Percentiles rank a stretch among this genome's conserved stretches.
Conservation (phyloP, 2,113 vertebrate species). For the Paralichthys olivaceus region DNA sequence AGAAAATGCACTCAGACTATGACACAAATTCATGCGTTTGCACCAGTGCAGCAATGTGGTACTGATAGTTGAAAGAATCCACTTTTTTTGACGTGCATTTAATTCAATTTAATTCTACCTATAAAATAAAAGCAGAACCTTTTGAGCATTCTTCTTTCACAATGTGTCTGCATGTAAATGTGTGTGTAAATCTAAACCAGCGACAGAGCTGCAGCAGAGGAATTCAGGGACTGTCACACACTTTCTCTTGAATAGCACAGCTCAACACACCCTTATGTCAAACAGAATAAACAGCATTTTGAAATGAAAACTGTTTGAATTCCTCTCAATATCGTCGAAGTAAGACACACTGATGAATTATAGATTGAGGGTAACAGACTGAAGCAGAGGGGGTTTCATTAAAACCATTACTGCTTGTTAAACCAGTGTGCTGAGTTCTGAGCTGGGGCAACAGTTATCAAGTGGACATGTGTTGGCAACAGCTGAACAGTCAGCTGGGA, state of each 20-base stretch:
- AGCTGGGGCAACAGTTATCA: conserved; percentile 67
- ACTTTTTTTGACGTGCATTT: too few relatives aligned
- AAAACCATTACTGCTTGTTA: conserved; percentile 74
- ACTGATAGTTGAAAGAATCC: too few relatives aligned
- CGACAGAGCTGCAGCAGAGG: not conserved
- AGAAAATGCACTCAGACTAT: not conserved
- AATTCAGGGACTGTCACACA: not conserved
- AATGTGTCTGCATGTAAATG: not conserved
- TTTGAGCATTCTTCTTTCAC: not conserved
- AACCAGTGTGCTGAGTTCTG: conserved; percentile 36
- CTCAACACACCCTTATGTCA: not conserved
- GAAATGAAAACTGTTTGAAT: not conserved
- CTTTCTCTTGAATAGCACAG: not conserved
- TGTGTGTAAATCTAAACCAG: not conserved
- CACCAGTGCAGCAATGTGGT: not conserved
- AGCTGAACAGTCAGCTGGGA: conserved; percentile 82
- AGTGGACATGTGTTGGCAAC: conserved; percentile 76
- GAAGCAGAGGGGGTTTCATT: conserved; percentile 27
- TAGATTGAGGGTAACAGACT: not conserved
- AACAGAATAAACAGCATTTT: not conserved
- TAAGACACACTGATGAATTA: not conserved
- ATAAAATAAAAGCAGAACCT: not conserved
- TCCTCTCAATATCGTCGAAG: not conserved
- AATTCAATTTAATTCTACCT: too few relatives aligned
- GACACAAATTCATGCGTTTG: not conserved